A percentile compares a stretch with the other conserved stretches of the same genome.
Conservation (phyloP, 2,888 invertebrate genomes). For the Strigamia maritima region DNA sequence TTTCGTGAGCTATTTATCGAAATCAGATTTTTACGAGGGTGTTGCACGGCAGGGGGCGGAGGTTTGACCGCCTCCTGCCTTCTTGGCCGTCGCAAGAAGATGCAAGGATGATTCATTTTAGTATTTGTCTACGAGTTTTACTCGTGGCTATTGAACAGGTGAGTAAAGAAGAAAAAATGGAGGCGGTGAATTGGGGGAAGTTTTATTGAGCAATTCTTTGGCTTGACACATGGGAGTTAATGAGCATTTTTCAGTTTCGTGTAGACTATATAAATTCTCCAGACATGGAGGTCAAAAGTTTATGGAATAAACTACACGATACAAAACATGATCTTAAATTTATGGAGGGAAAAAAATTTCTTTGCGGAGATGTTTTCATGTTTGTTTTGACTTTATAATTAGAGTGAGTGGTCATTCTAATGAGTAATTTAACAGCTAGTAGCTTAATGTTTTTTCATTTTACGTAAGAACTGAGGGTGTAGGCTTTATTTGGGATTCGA, state of each 20-base stretch:
- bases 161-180: conserved; percentile 39
- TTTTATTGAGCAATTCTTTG: neutral
- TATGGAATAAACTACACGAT: neutral
- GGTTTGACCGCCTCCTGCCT: conserved; percentile 26
- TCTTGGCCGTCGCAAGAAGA: conserved; percentile 54
- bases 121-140: conserved; percentile 62
- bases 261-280: neutral
- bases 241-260: neutral
- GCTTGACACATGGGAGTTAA: neutral
- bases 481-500: too few relatives aligned
- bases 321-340: too few relatives aligned
- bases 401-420: neutral
- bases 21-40: conserved; percentile 27
- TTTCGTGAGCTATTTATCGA: conserved; percentile 9
- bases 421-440: too few relatives aligned
- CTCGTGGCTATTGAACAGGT: conserved; percentile 67
- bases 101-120: conserved; percentile 65
- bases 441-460: too few relatives aligned
- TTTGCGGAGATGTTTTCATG: neutral
- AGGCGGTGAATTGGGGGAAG: neutral
- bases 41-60: conserved; percentile 7
- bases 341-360: neutral
- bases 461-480: neutral
- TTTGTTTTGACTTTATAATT: conserved; percentile 3
- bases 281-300: neutral